Evolutionary conservation across 2,113 vertebrate species (phyloP), one percentile per base, ranked within the genome.

Genomic region (Muscicapa adusta): DNA sequence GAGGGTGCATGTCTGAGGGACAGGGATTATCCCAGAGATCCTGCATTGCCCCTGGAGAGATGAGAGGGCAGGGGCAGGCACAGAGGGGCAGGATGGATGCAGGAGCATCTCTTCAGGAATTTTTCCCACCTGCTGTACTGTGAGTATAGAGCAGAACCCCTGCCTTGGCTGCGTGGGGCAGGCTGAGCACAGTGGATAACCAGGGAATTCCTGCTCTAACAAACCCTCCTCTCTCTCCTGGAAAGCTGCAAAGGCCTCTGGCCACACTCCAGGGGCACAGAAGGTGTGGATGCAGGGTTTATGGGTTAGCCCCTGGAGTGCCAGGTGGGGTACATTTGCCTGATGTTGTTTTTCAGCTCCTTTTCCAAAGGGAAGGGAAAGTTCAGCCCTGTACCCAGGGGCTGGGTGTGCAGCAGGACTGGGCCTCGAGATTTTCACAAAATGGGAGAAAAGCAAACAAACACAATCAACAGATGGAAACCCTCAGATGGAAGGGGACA

Each of bases 381-480:
- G 3, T 8, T 77, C 42, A 82, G 47, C 17, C 58, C 54, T 5
- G 5, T 1, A 3, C 57, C 70, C 43, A 6, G 54, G 34, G 51
- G 60, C 83, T 45, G 50, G 5, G 42, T 26, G 47, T 24, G 47
- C 62, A 73, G 89, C 80, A 74, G 88, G 73, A 81, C 45, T 25
- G 14, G 56, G 65, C 72, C 72, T 73, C 0, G 0, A 31, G 60
- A 45, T 53, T 75, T 86, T 54, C 60, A 45, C 53, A 71, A 51
- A 94, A 94, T 62, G 43, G 53, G 51, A 88, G 71, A 54, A 86
- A 88, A 88, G 25, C 81, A 94, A 94, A 74, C 75, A 84, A 88
- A 94, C 25, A 73, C 75, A 67, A 84, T 53, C 85, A 93, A 72
- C 94, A 95, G 82, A 94, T 80, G 85, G 92, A 94, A 91, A 66